Evolutionary conservation across 1,140 invertebrate species (phyloP), one percentile per base, ranked within the genome.

Genomic region (Pissodes strobi): DNA sequence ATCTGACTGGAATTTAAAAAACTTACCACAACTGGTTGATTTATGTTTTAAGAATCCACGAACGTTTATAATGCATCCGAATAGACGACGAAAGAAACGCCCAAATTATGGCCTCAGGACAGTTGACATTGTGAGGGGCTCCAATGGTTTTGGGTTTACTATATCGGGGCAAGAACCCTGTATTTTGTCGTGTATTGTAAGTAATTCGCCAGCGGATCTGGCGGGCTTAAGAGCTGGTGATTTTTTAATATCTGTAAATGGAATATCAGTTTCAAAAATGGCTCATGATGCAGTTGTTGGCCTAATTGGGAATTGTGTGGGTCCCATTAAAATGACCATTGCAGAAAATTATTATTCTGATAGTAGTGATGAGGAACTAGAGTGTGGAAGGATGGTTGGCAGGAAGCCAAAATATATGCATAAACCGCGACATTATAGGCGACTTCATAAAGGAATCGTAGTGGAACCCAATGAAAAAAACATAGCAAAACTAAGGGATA

Each of bases 161-260:
- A 94, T 95, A 67, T 94, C 93, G n/a, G 93, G 93, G 0, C 92
- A 96, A 72, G 90, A 92, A 69, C 93, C 93, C 0, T 95, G 93
- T 76, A 89, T 94, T 67, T 81, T 96, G 9, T 93, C 92, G 69
- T 93, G 90, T 77, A 94, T 95, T 70, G 91, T 93, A 1, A 81
- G 84, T 62, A 88, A 89, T 64, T 93, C 91, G 72, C 92, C 92
- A 1, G 93, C 93, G 0, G 90, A 93, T 67, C 81, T 83, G 58
- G 92, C 92, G 15, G 94, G 94, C 2, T 80, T 98, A 10, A 85
- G 92, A 39, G 89, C 93, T 34, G 95, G 95, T 0, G 94, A 97
- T 77, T 94, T 93, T 72, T 80, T 98, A 8, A 87, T 97, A 8
- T 90, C 93, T 9, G 95, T 98, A 0, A 95, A 97, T 79, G 91